Evolutionary conservation across 2,888 invertebrate genomes (phyloP), one percentile per base, ranked within the genome.

Genomic region (Lasiommata megera): DNA sequence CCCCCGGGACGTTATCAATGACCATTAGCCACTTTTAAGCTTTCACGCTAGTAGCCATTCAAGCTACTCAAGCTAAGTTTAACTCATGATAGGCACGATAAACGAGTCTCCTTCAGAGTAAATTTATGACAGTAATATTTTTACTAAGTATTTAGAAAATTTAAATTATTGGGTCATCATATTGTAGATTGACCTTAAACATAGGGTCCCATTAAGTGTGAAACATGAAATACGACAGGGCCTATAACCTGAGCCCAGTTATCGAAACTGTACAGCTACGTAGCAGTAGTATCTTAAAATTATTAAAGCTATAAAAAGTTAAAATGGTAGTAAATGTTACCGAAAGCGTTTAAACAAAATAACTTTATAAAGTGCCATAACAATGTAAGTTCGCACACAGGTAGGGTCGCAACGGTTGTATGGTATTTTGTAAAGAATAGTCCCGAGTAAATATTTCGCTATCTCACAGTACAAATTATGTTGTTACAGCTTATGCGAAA

Each of bases 291-390:
- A 41, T 52, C 41, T 52, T 41, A 41, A 52, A 52, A 52, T 41
- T 52, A 52, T 41, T 51, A 29, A 51, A 40, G 51, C 51, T 29
- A 38, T 53, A 53, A 41, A 43, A 53, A 11, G 31, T 43, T 41
- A 53, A 31, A 36, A 44, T 53, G 23, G 34, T 23, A 53, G 36
- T 53, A 44, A 44, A 53, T 23, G 36, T 53, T 41, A 53, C 52
- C 52, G 41, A 53, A 53, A 43, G 53, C 43, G 41, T 53, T 53
- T 41, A 53, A 53, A 53, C 34, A 53, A 53, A 53, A 53, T 53
- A 53, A 53, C 43, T 53, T 43, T 53, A 44, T 53, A 44, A 53
- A 53, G 53, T 44, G 53, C 53, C 16, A 44, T 36, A 53, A 44
- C 44, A 53, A 44, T 53, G 48, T 55, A 54, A 61, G 23, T 55